These are phyloP conservation scores for Spilogale gracilis DNA, from an alignment of 2,113 vertebrate genomes.

Conservation along the genomic window DNA sequence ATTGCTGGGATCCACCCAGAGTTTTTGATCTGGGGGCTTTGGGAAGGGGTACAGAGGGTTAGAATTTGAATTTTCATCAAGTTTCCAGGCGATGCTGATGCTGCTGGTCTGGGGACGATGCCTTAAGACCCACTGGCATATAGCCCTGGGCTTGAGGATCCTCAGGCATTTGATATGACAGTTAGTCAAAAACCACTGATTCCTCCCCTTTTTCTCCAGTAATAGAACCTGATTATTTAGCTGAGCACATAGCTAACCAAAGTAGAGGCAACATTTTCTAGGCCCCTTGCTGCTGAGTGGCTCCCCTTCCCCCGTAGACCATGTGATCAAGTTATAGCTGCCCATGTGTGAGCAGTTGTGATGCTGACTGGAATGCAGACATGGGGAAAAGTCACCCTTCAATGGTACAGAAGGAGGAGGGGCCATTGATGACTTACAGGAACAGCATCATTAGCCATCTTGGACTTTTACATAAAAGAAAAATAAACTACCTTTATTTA, in stretches of 20 bases:
- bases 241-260: neutral
- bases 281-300: neutral
- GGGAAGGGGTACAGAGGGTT: neutral
- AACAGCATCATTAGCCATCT: neutral
- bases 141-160: neutral
- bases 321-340: neutral
- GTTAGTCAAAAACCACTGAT: neutral
- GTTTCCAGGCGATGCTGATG: neutral
- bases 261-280: neutral
- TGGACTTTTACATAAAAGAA: neutral
- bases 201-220: neutral
- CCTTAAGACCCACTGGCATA: neutral
- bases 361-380: neutral
- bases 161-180: neutral
- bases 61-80: neutral
- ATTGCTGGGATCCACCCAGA: neutral
- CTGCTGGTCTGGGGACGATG: neutral
- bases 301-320: neutral
- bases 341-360: neutral
- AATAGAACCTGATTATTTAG: neutral
- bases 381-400: neutral
- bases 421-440: neutral
- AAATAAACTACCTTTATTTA: conserved; percentile 27
- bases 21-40: neutral
- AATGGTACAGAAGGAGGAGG: neutral